phyloP scores from a whole-genome alignment of 2,888 invertebrate genomes.

The Danaus chrysippus region DNA sequence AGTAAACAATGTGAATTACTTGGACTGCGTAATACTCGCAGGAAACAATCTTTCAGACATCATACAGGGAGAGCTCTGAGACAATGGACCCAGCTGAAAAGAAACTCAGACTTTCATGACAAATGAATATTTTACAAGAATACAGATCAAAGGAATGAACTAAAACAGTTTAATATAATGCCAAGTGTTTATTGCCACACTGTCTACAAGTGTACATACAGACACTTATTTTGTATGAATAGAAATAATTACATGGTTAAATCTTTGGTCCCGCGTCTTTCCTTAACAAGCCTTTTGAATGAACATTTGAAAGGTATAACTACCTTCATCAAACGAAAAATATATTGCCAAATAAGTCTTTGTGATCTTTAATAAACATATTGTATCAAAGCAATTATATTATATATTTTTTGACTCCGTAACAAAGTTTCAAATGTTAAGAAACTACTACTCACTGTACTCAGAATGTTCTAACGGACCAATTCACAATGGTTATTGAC shows the following conservation, averaged over 20 bases:
- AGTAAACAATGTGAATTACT: slow-evolving; percentile 28
- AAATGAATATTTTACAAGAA: background rate
- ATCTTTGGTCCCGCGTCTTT: slow-evolving; percentile 43
- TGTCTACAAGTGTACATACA: background rate
- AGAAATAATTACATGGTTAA: slow-evolving; percentile 52
- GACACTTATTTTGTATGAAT: slow-evolving; percentile 12
- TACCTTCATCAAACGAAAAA: slow-evolving; percentile 10
- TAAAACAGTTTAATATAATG: background rate
- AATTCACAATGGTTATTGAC: slow-evolving; percentile 55
- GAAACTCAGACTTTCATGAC: background rate
- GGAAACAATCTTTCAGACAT: slow-evolving; percentile 9
- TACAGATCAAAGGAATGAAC: background rate
- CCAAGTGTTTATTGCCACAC: no score
- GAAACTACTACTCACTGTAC: slow-evolving; percentile 15
- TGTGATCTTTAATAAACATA: slow-evolving; percentile 17
- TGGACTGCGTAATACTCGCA: slow-evolving; percentile 32
- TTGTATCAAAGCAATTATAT: slow-evolving; percentile 6
- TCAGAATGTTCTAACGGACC: slow-evolving; percentile 43
- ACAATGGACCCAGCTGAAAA: background rate
- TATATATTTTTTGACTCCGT: background rate
- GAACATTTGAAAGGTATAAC: slow-evolving; percentile 13
- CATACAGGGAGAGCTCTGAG: background rate
- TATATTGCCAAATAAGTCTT: slow-evolving; percentile 5
- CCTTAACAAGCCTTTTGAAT: slow-evolving; percentile 37
- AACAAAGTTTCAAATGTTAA: background rate